phyloP scores from a whole-genome alignment of 2,888 invertebrate species.

The Polyommatus iphigenia region DNA sequence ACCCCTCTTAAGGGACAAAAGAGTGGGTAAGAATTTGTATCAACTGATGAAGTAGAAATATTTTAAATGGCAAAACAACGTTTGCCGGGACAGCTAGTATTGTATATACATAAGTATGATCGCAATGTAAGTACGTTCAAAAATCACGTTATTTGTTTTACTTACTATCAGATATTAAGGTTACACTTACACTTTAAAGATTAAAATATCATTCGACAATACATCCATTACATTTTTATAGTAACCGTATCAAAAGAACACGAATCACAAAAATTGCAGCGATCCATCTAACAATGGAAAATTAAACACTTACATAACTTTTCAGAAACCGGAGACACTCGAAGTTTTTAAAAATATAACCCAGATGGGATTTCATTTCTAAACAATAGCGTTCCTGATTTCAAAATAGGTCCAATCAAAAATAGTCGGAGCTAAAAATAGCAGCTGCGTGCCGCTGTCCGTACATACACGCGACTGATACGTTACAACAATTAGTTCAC shows the following conservation, averaged over 20 bases:
- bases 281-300: neutral
- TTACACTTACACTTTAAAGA: neutral
- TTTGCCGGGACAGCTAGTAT: too few species aligned
- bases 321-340: conserved; percentile 23
- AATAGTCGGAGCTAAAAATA: conserved; percentile 72
- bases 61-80: too few species aligned
- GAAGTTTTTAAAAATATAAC: conserved; percentile 45
- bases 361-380: conserved; percentile 57
- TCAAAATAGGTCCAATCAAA: conserved; percentile 61
- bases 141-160: too few species aligned
- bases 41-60: too few species aligned
- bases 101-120: neutral
- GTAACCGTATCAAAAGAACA: neutral
- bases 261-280: neutral
- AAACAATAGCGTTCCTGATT: conserved; percentile 60
- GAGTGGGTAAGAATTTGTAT: too few species aligned
- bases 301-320: conserved; percentile 24
- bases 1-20: too few species aligned
- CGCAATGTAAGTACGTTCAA: neutral
- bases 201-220: neutral
- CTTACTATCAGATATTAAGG: neutral
- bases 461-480: conserved; percentile 49
- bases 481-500: conserved; percentile 53
- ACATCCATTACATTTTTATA: neutral
- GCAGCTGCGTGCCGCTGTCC: conserved; percentile 57